These are phyloP conservation scores for Brassicogethes aeneus DNA, from an alignment of 2,888 invertebrate genomes.

Conservation along the genomic window DNA sequence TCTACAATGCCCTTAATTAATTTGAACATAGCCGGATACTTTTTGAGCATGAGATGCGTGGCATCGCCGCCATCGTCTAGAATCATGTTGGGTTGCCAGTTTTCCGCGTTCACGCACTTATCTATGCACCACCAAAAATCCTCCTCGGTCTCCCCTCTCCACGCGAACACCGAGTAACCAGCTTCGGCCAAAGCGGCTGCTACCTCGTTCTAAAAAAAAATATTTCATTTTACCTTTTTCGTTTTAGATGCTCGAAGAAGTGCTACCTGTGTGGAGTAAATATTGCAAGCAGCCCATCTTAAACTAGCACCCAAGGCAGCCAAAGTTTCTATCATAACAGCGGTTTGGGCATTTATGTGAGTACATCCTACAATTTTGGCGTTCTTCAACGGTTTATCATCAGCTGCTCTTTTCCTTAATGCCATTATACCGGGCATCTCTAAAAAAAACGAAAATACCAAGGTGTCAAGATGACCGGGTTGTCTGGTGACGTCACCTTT, in stretches of 20 bases:
- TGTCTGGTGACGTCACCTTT: too few species aligned
- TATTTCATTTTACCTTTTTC: not conserved
- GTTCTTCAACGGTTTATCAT: slow-evolving; percentile 90
- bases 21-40: slow-evolving; percentile 88
- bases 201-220: slow-evolving; percentile 73
- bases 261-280: slow-evolving; percentile 85
- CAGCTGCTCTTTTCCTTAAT: slow-evolving; percentile 78
- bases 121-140: slow-evolving; percentile 99
- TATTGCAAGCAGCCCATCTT: slow-evolving; percentile 96
- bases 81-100: slow-evolving; percentile 98
- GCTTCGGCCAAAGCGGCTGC: slow-evolving; percentile 92
- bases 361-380: slow-evolving; percentile 94
- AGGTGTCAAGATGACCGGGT: too few species aligned
- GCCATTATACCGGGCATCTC: slow-evolving; percentile 99
- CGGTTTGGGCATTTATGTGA: slow-evolving; percentile 97
- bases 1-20: slow-evolving; percentile 93
- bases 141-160: slow-evolving; percentile 96
- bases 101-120: slow-evolving; percentile 81
- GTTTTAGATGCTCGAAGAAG: not conserved
- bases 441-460: too few species aligned
- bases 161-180: slow-evolving; percentile 85
- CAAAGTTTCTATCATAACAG: slow-evolving; percentile 86
- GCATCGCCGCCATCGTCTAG: slow-evolving; percentile 96
- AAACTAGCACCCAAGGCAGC: slow-evolving; percentile 83
- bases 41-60: slow-evolving; percentile 92